Conservation (phyloP, 2,113 vertebrate genomes). For the Bufo gargarizans region DNA sequence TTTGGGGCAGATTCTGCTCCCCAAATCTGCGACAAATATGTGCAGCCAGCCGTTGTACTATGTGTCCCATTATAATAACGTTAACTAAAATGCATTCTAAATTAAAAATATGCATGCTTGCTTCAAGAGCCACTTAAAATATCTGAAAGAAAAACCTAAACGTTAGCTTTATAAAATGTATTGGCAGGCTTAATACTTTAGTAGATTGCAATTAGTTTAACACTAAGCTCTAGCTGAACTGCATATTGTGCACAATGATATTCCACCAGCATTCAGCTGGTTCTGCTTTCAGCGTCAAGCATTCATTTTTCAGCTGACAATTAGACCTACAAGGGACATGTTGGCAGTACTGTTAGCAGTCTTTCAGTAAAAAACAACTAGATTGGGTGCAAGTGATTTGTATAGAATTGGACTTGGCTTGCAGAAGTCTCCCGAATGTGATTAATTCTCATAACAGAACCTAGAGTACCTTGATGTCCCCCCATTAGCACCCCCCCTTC, state of each 20-base stretch:
- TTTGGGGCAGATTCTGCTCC: too few relatives aligned
- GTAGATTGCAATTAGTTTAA: not conserved
- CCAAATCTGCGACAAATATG: too few relatives aligned
- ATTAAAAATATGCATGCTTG: not conserved
- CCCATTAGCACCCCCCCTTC: constrained; percentile 56
- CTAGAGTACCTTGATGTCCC: constrained; percentile 28
- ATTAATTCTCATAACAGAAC: constrained; percentile 25
- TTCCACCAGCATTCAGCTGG: not conserved
- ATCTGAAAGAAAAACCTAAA: too few relatives aligned
- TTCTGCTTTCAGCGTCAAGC: constrained; percentile 38
- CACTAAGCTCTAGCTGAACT: not conserved
- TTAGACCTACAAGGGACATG: constrained; percentile 47
- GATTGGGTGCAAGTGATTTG: constrained; percentile 27
- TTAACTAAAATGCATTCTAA: not conserved
- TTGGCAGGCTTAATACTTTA: not conserved
- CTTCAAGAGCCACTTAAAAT: not conserved
- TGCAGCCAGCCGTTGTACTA: too few relatives aligned
- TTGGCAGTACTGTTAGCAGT: constrained; percentile 46
- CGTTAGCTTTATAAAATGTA: not conserved
- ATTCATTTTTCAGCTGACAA: constrained; percentile 52
- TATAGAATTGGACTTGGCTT: constrained; percentile 37
- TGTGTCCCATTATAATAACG: not conserved
- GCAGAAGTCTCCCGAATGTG: constrained; percentile 21
- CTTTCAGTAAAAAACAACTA: constrained; percentile 43
- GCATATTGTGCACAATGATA: not conserved